Base-by-base conservation (phyloP, 2,888 invertebrate species). In the Acleris holmiana region DNA sequence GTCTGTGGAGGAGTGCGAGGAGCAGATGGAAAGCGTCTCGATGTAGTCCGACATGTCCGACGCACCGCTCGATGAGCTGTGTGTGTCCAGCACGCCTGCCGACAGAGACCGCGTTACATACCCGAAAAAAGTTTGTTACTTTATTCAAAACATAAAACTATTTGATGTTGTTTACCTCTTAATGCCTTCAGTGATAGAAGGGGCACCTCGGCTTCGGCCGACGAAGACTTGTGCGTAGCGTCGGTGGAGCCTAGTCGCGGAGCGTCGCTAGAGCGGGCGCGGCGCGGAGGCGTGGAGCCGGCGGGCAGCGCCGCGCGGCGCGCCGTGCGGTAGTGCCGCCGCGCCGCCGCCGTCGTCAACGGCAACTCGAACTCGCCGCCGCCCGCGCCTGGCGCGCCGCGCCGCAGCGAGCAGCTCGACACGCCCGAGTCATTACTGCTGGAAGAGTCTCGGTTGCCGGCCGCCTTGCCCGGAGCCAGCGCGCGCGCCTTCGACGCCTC, bases 11-110 rank as follows among this genome's bases (percentile, higher is more conserved):
- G 96, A 96, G 74, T 96, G 96, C 62, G 97, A 96, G 4, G 97
- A 96, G 57, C 96, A 96, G 70, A 97, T 86, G 17, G 96, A 96
- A 21, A 97, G 87, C 8, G 97, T 97, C 83, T 97, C 97, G 76
- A 97, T 96, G 83, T 97, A 97, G 88, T 97, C 97, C 4, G 96
- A 97, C 96, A 97, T 97, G 79, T 97, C 97, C 0, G 97, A 97
- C 7, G 97, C 96, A 21, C 97, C 97, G 79, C 96, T 97, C 78
- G 96, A 96, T 13, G 96, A 96, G 76, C 96, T 96, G 76, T 95
- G 94, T 35, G 96, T 95, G 78, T 95, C 95, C 73, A 93, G 87
- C 68, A 87, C 78, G n/a, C 86, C 90, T 88, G 73, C 51, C 18
- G 18, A 44, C 8, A 58, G 1, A 63, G 25, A 46, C 8, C 8